Evolutionary conservation across 2,113 vertebrate species (phyloP), one percentile per base, ranked within the genome.

Genomic region (Taurulus bubalis): DNA sequence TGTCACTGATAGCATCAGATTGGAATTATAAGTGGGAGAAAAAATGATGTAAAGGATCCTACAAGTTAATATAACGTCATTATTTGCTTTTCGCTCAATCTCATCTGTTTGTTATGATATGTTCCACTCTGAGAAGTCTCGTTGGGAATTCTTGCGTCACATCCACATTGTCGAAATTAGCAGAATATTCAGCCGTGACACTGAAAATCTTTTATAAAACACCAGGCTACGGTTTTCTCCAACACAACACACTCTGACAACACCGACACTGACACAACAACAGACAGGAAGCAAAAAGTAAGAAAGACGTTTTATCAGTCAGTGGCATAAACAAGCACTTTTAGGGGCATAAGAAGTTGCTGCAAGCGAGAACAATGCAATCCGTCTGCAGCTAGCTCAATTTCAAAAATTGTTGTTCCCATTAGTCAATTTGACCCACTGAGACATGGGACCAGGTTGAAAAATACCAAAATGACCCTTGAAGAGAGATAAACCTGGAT

Each of bases 401-500:
- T 26, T 56, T 26, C 1, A 51, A 51, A 51, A 22, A 22, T 22
- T 9, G 2, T 6, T 26, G 14, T 26, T n/a, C 22, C 24, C 24
- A 58, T 58, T 26, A 28, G 55, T 28, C 56, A 16, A 14, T 28
- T 28, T 28, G 26, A 58, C 56, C 15, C 24, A 28, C 56, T 26
- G 26, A 58, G 26, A 58, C 56, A 30, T 28, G 24, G 26, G 56
- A 28, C 56, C 56, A 28, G 26, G 56, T 58, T 58, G 14, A 28
- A 59, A 59, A 59, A 30, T 30, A 59, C 26, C 56, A 58, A 28
- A 28, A 26, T 3, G 26, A 56, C 55, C 55, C 8, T 58, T 58
- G 28, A 67, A 62, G 65, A 63, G 4, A 83, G 28, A 26, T 45
- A 58, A 22, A 56, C 49, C 28, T 45, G 22, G 34, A 20, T 51